Evolutionary conservation across 2,113 vertebrate genomes (phyloP).

Genomic region (Caracal caracal): DNA sequence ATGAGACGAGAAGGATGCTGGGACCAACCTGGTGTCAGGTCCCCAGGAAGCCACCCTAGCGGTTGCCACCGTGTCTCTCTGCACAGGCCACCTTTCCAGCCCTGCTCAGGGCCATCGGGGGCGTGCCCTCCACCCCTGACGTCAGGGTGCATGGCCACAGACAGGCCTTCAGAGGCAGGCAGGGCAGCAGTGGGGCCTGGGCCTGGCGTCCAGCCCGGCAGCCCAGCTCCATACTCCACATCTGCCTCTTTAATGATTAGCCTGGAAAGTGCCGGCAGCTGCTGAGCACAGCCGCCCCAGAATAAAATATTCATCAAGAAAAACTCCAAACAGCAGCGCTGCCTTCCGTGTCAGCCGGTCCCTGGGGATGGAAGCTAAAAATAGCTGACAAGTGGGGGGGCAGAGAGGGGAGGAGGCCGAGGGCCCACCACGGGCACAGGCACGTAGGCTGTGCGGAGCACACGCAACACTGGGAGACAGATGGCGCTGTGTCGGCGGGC

Average conservation of each 20-base stretch:
- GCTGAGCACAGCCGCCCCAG: neutral
- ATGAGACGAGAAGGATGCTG: neutral
- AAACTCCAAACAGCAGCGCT: neutral
- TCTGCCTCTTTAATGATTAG: neutral
- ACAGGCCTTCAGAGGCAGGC: neutral
- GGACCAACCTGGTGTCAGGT: neutral
- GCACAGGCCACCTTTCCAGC: neutral
- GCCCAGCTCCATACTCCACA: rapidly evolving
- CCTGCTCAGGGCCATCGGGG: neutral
- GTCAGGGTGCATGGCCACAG: neutral
- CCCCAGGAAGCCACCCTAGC: neutral
- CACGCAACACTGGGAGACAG: neutral
- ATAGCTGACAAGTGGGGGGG: constrained; percentile 57
- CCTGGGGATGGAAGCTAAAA: constrained; percentile 73
- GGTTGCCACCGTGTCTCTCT: neutral
- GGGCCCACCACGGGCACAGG: rapidly evolving
- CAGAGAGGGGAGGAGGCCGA: neutral
- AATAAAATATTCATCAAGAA: constrained; percentile 61
- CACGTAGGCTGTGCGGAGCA: rapidly evolving
- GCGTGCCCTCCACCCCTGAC: neutral
- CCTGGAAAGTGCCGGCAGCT: neutral
- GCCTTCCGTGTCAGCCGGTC: neutral
- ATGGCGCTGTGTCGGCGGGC: rapidly evolving
- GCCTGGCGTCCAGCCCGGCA: neutral
- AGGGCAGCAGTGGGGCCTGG: neutral